phyloP scores from a whole-genome alignment of 2,113 vertebrate genomes.

The Taxidea taxus region DNA sequence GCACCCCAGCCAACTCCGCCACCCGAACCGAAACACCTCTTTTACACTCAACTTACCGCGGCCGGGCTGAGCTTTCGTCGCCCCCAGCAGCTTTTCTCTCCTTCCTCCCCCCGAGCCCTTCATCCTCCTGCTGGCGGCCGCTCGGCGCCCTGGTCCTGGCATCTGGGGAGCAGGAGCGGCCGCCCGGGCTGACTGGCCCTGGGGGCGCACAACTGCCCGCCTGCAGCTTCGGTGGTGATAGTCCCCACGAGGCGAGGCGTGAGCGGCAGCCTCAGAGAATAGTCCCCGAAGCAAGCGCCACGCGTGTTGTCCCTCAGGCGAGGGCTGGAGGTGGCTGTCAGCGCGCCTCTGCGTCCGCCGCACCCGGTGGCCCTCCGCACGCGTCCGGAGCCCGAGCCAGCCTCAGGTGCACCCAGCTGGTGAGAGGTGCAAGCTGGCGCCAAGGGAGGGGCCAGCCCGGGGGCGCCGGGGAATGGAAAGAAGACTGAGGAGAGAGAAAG shows the following conservation, averaged over 20 bases:
- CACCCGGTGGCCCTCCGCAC: background rate
- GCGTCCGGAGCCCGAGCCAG: background rate
- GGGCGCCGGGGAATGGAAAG: background rate
- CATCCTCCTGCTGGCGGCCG: constrained; percentile 72
- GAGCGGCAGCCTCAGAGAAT: background rate
- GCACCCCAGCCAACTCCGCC: background rate
- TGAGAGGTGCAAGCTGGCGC: background rate
- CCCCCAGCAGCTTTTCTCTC: constrained; percentile 62
- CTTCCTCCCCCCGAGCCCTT: constrained; percentile 72
- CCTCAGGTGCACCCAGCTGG: background rate
- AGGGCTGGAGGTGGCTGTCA: background rate
- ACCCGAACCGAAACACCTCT: background rate
- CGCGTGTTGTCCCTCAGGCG: background rate
- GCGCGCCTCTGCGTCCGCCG: background rate
- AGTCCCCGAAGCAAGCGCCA: background rate
- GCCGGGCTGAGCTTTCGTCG: constrained; percentile 52
- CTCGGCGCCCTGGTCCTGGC: constrained; percentile 66
- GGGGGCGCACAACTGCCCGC: background rate
- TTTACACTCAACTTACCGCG: constrained; percentile 75
- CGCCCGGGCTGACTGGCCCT: constrained; percentile 36
- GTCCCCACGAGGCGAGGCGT: background rate
- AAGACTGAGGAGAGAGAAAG: background rate
- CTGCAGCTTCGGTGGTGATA: background rate
- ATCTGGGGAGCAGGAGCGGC: constrained; percentile 56
- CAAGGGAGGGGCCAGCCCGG: background rate